phyloP scores from a whole-genome alignment of 1,140 invertebrate species.

The Halyomorpha halys region DNA sequence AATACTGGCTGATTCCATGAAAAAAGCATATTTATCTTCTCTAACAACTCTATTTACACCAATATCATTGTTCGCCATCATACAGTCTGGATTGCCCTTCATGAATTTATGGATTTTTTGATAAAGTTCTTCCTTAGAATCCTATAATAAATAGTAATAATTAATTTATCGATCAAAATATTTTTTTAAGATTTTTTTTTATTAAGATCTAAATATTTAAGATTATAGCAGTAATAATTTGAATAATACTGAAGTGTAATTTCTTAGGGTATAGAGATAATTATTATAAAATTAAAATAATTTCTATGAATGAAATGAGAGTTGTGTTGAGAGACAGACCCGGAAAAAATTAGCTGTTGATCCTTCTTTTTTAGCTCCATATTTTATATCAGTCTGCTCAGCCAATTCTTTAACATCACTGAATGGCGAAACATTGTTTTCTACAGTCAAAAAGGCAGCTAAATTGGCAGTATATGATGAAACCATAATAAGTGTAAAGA shows the following conservation, averaged over 20 bases:
- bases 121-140: constrained; percentile 26
- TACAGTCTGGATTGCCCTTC: constrained; percentile 36
- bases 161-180: too few species aligned
- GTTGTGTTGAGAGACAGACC: constrained; percentile 43
- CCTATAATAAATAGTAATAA: constrained; percentile 18
- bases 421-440: constrained; percentile 68
- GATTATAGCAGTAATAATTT: neutral
- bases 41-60: constrained; percentile 54
- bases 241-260: too few species aligned
- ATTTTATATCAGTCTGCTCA: constrained; percentile 65
- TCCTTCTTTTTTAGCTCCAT: constrained; percentile 71
- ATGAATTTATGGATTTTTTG: constrained; percentile 30
- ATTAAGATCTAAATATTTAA: too few species aligned
- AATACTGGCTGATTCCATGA: constrained; percentile 49
- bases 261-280: neutral
- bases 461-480: constrained; percentile 95
- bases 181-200: too few species aligned
- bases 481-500: constrained; percentile 91
- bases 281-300: neutral
- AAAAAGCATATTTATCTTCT: constrained; percentile 59
- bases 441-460: constrained; percentile 90
- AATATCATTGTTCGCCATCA: constrained; percentile 56
- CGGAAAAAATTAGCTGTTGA: constrained; percentile 76
- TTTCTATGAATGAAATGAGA: too few species aligned
- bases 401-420: constrained; percentile 76